Base-by-base conservation (phyloP, 2,113 vertebrate species). In the Sceloporus undulatus region DNA sequence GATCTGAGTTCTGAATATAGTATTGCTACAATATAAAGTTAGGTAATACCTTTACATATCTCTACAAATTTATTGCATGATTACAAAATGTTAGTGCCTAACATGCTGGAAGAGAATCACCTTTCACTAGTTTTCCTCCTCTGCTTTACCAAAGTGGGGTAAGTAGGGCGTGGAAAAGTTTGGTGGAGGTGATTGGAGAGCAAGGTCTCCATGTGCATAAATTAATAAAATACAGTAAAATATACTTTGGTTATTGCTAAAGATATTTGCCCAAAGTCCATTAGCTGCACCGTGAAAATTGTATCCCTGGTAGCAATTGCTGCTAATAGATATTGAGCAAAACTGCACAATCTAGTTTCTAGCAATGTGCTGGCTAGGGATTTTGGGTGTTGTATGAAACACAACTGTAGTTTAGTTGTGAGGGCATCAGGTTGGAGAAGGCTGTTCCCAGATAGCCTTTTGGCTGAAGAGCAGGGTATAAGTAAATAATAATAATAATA, bases 231-330 rank as follows among this genome's bases (percentile, higher is more conserved):
- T 48, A 48, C 4, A 48, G 7, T 48, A 48, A 48, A 48, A 48
- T 48, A 48, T 48, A 48, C 7, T 48, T 5, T 48, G 1, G 25
- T n/a, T 0, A 0, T 0, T 1, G 54, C 18, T 71, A 74, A 74
- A 91, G 42, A 38, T 34, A 77, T 87, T 87, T 79, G 48, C 80
- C 71, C 68, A 14, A 90, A 38, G 56, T 66, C 40, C 42, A 48
- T 86, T 88, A 59, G 5, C 40, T 34, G 68, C 1, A 0, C 2
- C 75, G 40, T 27, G 1, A 0, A 79, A 91, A 77, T 16, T 89
- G 54, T 62, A 78, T 74, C 66, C 87, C 0, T 52, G 18, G 42
- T 70, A 2, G 59, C 71, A 34, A 42, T 10, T 81, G 27, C 56
- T 77, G 48, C 87, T 71, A 80, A 62, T 73, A 54, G 76, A 19